phyloP scores from a whole-genome alignment of 1,140 invertebrate genomes.

The Pseudomyrmex dendroicus region DNA sequence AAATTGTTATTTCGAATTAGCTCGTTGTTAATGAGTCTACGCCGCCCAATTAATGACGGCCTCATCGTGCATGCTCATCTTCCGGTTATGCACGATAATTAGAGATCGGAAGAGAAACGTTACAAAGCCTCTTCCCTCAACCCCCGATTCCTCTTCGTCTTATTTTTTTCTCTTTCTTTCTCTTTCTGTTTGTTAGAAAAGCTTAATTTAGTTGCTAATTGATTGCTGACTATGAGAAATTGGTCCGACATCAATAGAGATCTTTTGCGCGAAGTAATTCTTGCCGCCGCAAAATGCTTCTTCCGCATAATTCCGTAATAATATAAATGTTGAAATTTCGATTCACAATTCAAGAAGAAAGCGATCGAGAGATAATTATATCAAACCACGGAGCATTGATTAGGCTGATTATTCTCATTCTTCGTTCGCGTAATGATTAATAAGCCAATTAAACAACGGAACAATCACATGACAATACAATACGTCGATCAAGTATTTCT shows the following conservation, averaged over 20 bases:
- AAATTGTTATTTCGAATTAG: slow-evolving; percentile 74
- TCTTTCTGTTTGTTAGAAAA: slow-evolving; percentile 22
- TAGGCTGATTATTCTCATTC: not conserved
- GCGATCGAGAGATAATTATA: slow-evolving; percentile 12
- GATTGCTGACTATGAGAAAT: slow-evolving; percentile 19
- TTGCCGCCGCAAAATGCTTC: not conserved
- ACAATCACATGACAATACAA: too few species aligned
- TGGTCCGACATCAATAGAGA: slow-evolving; percentile 15
- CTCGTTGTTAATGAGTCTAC: slow-evolving; percentile 57
- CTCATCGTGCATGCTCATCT: slow-evolving; percentile 29
- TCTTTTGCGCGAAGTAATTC: slow-evolving; percentile 1
- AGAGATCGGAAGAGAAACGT: slow-evolving; percentile 49
- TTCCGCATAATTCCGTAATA: slow-evolving; percentile 18
- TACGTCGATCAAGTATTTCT: too few species aligned
- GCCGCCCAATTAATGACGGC: slow-evolving; percentile 53
- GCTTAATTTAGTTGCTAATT: slow-evolving; percentile 54
- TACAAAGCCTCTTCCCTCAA: not conserved
- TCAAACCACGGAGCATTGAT: not conserved
- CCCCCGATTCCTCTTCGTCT: slow-evolving; percentile 17
- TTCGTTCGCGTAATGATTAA: not conserved
- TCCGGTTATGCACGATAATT: slow-evolving; percentile 55
- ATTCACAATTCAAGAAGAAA: not conserved
- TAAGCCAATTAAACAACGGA: too few species aligned
- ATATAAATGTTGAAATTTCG: slow-evolving; percentile 22
- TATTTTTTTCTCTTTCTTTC: not conserved